phyloP scores from a whole-genome alignment of 2,797 vertebrate species.

The Melanitta fusca region DNA sequence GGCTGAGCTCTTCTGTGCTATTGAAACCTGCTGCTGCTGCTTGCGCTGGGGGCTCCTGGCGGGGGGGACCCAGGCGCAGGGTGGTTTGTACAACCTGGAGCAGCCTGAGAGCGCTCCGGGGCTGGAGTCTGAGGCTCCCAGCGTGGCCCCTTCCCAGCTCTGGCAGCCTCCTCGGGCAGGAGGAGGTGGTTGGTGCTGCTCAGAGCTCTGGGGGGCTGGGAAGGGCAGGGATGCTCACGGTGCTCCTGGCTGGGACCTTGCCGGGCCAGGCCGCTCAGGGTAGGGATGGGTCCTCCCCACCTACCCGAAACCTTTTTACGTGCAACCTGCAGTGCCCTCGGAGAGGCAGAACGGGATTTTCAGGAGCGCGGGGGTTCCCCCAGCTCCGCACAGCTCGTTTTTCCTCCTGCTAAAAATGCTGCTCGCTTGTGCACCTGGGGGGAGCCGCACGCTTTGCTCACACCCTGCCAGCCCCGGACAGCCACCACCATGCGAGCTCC shows the following conservation, averaged over 20 bases:
- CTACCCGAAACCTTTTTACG: neutral
- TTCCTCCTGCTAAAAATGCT: neutral
- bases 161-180: neutral
- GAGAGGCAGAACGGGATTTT: neutral
- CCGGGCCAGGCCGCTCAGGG: neutral
- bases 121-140: neutral
- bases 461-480: too few relatives aligned
- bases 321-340: neutral
- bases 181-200: neutral
- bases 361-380: neutral
- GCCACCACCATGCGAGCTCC: accelerated
- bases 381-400: neutral
- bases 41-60: neutral
- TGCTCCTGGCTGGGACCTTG: neutral
- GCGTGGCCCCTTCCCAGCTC: neutral
- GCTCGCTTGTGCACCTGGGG: neutral
- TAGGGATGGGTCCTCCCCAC: neutral
- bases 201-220: neutral
- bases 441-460: neutral
- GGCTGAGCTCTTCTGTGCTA: neutral
- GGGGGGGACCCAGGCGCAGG: accelerated
- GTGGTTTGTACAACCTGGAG: neutral
- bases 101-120: too few relatives aligned
- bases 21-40: neutral
- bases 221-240: neutral